Evolutionary conservation across 1,140 invertebrate species (phyloP).

Genomic region (Hestina assimilis): DNA sequence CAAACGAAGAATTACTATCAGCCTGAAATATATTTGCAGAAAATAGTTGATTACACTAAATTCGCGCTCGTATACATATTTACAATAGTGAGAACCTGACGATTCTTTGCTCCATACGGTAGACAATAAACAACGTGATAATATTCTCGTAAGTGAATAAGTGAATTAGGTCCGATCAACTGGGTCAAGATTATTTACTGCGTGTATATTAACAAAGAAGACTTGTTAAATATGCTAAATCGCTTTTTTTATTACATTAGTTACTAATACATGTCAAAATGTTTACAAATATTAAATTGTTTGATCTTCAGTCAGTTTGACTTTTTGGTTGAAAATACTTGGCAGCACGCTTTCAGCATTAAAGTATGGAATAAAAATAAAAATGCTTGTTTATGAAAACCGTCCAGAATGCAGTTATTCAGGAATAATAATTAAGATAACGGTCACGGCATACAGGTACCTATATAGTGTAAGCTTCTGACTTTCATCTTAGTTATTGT

Average conservation of each 20-base stretch:
- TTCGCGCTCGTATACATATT: not conserved
- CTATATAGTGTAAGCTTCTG: no score
- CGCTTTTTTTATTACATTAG: not conserved
- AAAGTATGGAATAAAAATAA: no score
- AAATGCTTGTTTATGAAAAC: no score
- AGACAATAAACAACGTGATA: conserved; percentile 26
- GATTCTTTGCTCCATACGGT: not conserved
- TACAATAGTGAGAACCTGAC: not conserved
- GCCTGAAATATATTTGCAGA: not conserved
- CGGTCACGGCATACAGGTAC: no score
- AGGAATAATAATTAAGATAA: no score
- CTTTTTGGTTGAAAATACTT: no score
- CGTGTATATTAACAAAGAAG: conserved; percentile 42
- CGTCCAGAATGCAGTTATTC: no score
- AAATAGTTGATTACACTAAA: not conserved
- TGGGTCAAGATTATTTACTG: conserved; percentile 53
- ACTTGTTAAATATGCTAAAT: conserved; percentile 8
- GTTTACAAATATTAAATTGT: no score
- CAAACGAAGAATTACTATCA: not conserved
- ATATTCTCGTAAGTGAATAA: conserved; percentile 35
- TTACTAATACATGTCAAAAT: no score
- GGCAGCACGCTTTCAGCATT: no score
- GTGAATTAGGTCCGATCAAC: conserved; percentile 47
- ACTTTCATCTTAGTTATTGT: no score
- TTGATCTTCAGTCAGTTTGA: no score